A percentile compares a stretch with the other conserved stretches of the same genome.
Conservation (phyloP, 2,113 vertebrate species). For the Cheilinus undulatus region DNA sequence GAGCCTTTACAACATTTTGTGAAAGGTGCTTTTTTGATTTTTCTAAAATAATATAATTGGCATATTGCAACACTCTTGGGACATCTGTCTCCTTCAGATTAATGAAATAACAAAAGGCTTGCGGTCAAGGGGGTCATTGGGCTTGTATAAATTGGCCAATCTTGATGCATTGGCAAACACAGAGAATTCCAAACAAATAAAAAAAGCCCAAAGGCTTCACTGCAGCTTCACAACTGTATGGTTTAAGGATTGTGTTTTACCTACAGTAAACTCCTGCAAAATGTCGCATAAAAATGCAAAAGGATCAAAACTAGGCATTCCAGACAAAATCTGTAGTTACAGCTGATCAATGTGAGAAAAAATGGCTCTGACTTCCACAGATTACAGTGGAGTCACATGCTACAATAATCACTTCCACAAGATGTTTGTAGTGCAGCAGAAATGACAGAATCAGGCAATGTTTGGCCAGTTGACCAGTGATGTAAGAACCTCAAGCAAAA, state of each 20-base stretch:
- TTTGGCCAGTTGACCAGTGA: conserved; percentile 32
- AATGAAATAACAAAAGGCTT: conserved; percentile 17
- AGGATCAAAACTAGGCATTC: background rate
- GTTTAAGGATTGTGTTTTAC: conserved; percentile 5
- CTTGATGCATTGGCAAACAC: background rate
- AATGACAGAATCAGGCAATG: conserved; percentile 25
- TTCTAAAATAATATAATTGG: conserved; percentile 9
- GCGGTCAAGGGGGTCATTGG: conserved; percentile 21
- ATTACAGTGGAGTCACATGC: conserved; percentile 46
- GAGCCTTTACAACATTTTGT: conserved; percentile 16
- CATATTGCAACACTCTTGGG: conserved; percentile 46
- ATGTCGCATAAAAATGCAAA: background rate
- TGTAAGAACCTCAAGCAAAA: conserved; percentile 11
- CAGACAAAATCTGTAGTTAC: background rate
- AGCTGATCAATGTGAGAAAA: background rate
- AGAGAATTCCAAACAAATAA: conserved; percentile 37
- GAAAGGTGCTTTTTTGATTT: conserved; percentile 35
- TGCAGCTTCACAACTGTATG: conserved; percentile 11
- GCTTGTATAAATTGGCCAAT: conserved; percentile 21
- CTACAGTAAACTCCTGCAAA: background rate
- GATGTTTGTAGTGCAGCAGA: background rate
- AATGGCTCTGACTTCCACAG: conserved; percentile 26
- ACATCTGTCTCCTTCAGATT: conserved; percentile 22
- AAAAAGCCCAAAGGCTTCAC: background rate
- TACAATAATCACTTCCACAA: conserved; percentile 49